Evolutionary conservation across 2,888 invertebrate species (phyloP).

Genomic region (Hanleya hanleyi): DNA sequence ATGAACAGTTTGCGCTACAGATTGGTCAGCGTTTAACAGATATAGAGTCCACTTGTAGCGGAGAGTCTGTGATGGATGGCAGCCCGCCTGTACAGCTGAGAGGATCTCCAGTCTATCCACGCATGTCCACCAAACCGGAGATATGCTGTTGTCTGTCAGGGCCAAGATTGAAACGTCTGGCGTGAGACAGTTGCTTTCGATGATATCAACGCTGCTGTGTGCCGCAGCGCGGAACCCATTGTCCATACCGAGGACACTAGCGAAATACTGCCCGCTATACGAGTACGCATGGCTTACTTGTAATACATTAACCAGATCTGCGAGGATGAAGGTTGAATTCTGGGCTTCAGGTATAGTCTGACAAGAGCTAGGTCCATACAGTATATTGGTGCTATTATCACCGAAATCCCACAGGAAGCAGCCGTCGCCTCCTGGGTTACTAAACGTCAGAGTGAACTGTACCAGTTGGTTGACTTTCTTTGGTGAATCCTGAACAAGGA

Average conservation of each 20-base stretch:
- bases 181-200: slow-evolving; percentile 23
- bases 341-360: slow-evolving; percentile 10
- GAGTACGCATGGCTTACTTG: slow-evolving; percentile 14
- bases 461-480: slow-evolving; percentile 20
- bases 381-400: slow-evolving; percentile 15
- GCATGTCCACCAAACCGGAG: slow-evolving; percentile 14
- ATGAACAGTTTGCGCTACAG: neutral
- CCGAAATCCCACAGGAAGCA: slow-evolving; percentile 32
- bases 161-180: slow-evolving; percentile 33
- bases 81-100: slow-evolving; percentile 28
- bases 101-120: slow-evolving; percentile 17
- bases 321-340: slow-evolving; percentile 9
- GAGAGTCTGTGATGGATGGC: slow-evolving; percentile 24
- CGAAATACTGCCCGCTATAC: slow-evolving; percentile 9
- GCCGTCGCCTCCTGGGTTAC: slow-evolving; percentile 13
- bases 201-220: slow-evolving; percentile 4
- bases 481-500: slow-evolving; percentile 13
- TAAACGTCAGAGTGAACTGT: slow-evolving; percentile 14
- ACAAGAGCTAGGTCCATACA: slow-evolving; percentile 27
- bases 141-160: slow-evolving; percentile 18
- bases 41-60: slow-evolving; percentile 27
- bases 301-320: neutral
- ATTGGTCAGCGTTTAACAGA: neutral
- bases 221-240: slow-evolving; percentile 17
- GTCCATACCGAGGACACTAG: slow-evolving; percentile 25